A percentile compares a stretch with the other conserved stretches of the same genome.
These are phyloP conservation scores for Bufotes viridis DNA, from an alignment of 2,797 vertebrate species.

Conservation along the genomic window DNA sequence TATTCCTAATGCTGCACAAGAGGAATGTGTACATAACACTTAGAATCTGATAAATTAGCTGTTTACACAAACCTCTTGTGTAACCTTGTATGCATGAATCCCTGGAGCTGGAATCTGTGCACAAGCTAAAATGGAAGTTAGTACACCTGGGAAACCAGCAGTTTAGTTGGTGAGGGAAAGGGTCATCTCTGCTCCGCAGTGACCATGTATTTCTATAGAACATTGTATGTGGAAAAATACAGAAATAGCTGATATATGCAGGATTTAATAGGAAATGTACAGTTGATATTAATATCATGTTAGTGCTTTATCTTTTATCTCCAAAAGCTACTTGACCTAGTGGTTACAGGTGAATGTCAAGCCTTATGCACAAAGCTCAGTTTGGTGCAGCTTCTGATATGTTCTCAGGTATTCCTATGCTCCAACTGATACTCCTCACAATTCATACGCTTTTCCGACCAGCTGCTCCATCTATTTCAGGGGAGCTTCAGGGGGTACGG, in stretches of 20 bases:
- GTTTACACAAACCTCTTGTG: conserved; percentile 58
- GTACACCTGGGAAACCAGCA: conserved; percentile 37
- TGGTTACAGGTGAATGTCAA: too few species aligned
- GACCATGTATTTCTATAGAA: background rate
- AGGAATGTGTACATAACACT: conserved; percentile 60
- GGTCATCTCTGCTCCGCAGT: conserved; percentile 3
- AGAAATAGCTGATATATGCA: background rate
- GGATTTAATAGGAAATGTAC: background rate
- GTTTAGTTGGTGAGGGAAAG: background rate
- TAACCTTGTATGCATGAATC: conserved; percentile 57
- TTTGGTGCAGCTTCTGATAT: too few species aligned
- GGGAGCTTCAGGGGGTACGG: too few species aligned
- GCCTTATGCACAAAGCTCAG: too few species aligned
- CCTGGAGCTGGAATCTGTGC: conserved; percentile 21
- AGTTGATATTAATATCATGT: background rate
- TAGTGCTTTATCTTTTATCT: too few species aligned
- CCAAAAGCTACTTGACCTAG: too few species aligned
- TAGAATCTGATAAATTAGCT: conserved; percentile 61
- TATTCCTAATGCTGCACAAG: conserved; percentile 59
- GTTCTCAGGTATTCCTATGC: too few species aligned
- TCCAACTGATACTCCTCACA: too few species aligned
- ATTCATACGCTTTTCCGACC: too few species aligned
- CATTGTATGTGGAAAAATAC: background rate
- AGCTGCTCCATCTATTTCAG: too few species aligned
- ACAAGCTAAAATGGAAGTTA: conserved; percentile 25